These are phyloP conservation scores for Lordiphosa collinella DNA, from an alignment of 1,140 invertebrate genomes.

Conservation along the genomic window DNA sequence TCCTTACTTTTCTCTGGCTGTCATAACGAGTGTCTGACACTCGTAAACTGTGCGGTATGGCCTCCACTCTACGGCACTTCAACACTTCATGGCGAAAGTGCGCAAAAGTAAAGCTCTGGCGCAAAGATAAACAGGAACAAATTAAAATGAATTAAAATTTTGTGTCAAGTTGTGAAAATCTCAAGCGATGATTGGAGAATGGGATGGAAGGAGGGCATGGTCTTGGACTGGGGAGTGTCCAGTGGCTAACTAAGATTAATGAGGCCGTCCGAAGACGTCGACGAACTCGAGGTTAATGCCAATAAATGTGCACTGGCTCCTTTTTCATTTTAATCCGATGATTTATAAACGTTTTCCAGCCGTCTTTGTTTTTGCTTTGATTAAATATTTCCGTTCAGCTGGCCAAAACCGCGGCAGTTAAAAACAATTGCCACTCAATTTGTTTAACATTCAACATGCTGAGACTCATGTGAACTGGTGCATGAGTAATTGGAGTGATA, in stretches of 20 bases:
- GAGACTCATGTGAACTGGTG: background rate
- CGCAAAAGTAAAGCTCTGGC: too few species aligned
- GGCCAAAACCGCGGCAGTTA: conserved; percentile 24
- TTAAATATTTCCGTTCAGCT: background rate
- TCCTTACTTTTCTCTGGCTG: too few species aligned
- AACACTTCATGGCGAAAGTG: too few species aligned
- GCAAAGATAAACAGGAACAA: conserved; percentile 38
- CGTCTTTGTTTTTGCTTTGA: background rate
- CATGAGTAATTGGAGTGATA: too few species aligned
- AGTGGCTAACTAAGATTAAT: conserved; percentile 68
- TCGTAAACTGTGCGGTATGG: too few species aligned
- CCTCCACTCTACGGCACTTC: too few species aligned
- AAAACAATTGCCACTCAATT: background rate
- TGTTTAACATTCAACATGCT: background rate
- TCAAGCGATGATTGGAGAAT: conserved; percentile 10
- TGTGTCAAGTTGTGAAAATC: conserved; percentile 37
- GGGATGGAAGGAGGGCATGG: conserved; percentile 11
- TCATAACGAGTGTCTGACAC: too few species aligned
- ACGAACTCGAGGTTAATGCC: conserved; percentile 48
- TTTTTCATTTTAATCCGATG: conserved; percentile 50
- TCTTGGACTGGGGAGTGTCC: conserved; percentile 1
- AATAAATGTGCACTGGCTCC: conserved; percentile 46
- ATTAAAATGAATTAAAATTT: conserved; percentile 53
- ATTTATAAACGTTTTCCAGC: conserved; percentile 60
- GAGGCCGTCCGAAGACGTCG: conserved; percentile 20